Percentiles rank a stretch among this genome's conserved stretches.
Evolutionary conservation across 2,113 vertebrate genomes (phyloP).

Genomic region (Pithys albifrons): DNA sequence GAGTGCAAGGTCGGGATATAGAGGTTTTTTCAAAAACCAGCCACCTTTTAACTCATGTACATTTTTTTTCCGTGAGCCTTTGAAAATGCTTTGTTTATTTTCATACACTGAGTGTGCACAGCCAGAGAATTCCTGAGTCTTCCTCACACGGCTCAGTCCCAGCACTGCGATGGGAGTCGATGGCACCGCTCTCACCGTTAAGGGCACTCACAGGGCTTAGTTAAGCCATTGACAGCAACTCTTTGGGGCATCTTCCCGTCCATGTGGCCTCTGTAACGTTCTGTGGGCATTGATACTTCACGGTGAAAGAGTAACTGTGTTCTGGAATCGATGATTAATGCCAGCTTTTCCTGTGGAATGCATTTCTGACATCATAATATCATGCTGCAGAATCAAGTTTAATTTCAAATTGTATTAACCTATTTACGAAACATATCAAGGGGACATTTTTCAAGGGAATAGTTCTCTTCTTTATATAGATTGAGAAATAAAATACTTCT

Average conservation of each 20-base stretch:
- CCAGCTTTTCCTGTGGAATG: slow-evolving; percentile 21
- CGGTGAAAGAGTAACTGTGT: not conserved
- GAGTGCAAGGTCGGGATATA: not conserved
- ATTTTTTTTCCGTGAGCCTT: not conserved
- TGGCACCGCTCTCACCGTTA: not conserved
- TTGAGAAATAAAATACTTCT: slow-evolving; percentile 62
- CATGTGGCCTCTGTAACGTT: accelerated
- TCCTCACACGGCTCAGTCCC: not conserved
- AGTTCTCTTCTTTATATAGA: slow-evolving; percentile 52
- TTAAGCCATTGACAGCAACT: not conserved
- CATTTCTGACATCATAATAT: slow-evolving; percentile 49
- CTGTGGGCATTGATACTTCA: not conserved
- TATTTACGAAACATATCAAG: slow-evolving; percentile 59
- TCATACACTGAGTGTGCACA: not conserved
- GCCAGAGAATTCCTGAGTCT: not conserved
- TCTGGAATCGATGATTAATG: slow-evolving; percentile 18
- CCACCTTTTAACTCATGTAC: not conserved
- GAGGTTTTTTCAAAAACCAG: not conserved
- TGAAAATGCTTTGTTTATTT: slow-evolving; percentile 43
- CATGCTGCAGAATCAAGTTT: slow-evolving; percentile 49
- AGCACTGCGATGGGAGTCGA: not conserved
- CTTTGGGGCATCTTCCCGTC: not conserved
- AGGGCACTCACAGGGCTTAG: not conserved
- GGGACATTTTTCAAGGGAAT: slow-evolving; percentile 57
- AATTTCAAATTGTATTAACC: slow-evolving; percentile 65